Base-by-base conservation (phyloP, 1,140 invertebrate species). In the Diuraphis noxia region DNA sequence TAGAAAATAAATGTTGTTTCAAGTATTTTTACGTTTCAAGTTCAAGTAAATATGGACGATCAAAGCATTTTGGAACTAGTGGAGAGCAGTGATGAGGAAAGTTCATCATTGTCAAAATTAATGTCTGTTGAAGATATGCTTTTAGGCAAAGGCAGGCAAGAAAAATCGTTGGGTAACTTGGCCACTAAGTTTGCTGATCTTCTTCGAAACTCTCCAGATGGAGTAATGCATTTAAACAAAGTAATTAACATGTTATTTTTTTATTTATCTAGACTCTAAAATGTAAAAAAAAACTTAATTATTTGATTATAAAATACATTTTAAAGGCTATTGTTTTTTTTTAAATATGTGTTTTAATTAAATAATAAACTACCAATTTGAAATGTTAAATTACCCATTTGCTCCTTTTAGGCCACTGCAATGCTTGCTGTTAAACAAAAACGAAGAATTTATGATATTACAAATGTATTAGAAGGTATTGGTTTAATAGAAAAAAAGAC, bases 391-490 rank as follows among this genome's bases (percentile, higher is more conserved):
- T 72, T n/a, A 72, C n/a, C 30, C n/a, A 30, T 72, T 10, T 72
- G 30, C 56, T n/a, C 19, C 30, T 92, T 92, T 93, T 94, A 96
- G 94, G 99, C 99, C 87, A 98, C 98, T 46, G 97, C 98, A 94
- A 96, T 96, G 88, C 95, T 99, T 46, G 96, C 97, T 93, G 99
- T 99, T 93, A 82, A 92, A 88, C 99, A 99, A 94, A 99, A 99
- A 94, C 96, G 99, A 93, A 95, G 99, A 93, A 99, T 99, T 93
- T 99, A 99, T 95, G 99, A 99, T 94, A 99, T 99, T 93, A 99
- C 99, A 84, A 99, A 99, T 95, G 99, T 99, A 5, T 94, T 99
- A 91, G 99, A 99, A 95, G 99, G 99, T 85, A 99, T 99, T 94
- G 99, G 99, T 92, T 97, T 99, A 93, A 96, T 99, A 94, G 98